phyloP scores from a whole-genome alignment of 2,797 vertebrate species.

The Cephalopachus bancanus region DNA sequence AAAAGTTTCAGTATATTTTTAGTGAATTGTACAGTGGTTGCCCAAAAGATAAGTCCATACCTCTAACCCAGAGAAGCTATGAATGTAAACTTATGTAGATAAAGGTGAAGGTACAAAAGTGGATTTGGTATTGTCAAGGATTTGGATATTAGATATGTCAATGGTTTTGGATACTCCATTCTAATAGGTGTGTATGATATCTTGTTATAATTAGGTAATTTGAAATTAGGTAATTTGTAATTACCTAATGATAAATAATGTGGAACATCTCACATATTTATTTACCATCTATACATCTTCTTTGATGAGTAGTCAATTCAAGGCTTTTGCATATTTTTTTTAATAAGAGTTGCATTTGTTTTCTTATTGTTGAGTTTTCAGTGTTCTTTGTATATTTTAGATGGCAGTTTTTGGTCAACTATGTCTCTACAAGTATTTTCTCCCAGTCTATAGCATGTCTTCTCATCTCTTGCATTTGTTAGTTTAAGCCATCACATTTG shows the following conservation, averaged over 20 bases:
- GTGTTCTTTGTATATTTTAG: not conserved
- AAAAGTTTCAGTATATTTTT: not conserved
- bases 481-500: not conserved
- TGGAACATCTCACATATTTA: not conserved
- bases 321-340: not conserved
- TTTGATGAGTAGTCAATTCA: not conserved
- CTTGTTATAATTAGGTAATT: not conserved
- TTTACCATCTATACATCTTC: not conserved
- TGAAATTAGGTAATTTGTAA: not conserved
- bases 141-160: not conserved
- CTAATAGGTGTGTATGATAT: too few relatives aligned
- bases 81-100: not conserved
- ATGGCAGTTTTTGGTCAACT: not conserved
- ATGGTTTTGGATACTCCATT: not conserved
- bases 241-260: not conserved
- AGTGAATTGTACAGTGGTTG: not conserved
- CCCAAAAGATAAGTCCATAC: not conserved
- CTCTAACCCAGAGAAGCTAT: not conserved
- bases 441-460: not conserved
- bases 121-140: too few relatives aligned
- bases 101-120: not conserved
- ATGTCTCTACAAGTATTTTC: not conserved
- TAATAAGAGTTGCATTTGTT: not conserved
- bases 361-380: not conserved
- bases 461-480: not conserved